Percentiles rank a stretch among this genome's conserved stretches.
Evolutionary conservation across 2,888 invertebrate species (phyloP).

Genomic region (Ophraella communa): DNA sequence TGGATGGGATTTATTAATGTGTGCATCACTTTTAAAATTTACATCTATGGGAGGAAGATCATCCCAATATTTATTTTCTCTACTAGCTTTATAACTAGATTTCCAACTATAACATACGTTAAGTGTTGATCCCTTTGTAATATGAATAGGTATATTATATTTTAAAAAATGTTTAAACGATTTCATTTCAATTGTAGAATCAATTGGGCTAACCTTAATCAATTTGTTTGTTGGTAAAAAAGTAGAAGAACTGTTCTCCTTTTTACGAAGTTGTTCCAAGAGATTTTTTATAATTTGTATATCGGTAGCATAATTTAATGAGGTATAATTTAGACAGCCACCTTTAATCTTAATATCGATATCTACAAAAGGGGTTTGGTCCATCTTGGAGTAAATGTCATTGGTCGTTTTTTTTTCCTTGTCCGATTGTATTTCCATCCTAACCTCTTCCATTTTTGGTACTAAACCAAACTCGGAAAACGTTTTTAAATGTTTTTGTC

Average conservation of each 20-base stretch:
- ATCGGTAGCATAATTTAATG: slow-evolving; percentile 17
- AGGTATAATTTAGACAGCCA: neutral
- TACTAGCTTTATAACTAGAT: neutral
- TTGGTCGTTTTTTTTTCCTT: neutral
- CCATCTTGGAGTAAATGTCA: too few species aligned
- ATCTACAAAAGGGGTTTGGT: too few species aligned
- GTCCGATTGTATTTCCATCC: neutral
- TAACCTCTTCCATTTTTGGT: neutral
- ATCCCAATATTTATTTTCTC: slow-evolving; percentile 29
- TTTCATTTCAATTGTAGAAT: slow-evolving; percentile 35
- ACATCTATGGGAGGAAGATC: slow-evolving; percentile 27
- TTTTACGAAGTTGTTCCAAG: slow-evolving; percentile 12
- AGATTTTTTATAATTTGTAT: slow-evolving; percentile 35
- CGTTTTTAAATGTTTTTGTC: neutral
- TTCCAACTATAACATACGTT: slow-evolving; percentile 27
- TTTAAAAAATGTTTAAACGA: slow-evolving; percentile 36
- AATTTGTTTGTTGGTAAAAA: slow-evolving; percentile 35
- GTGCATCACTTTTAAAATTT: neutral
- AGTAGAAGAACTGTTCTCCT: slow-evolving; percentile 28
- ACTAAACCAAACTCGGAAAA: neutral
- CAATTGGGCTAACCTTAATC: slow-evolving; percentile 24
- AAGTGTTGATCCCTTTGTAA: slow-evolving; percentile 28
- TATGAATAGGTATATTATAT: slow-evolving; percentile 41
- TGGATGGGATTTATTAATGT: neutral
- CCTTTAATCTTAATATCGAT: neutral